Evolutionary conservation across 2,888 invertebrate genomes (phyloP).

Genomic region (Brachypalpus laphriformis): DNA sequence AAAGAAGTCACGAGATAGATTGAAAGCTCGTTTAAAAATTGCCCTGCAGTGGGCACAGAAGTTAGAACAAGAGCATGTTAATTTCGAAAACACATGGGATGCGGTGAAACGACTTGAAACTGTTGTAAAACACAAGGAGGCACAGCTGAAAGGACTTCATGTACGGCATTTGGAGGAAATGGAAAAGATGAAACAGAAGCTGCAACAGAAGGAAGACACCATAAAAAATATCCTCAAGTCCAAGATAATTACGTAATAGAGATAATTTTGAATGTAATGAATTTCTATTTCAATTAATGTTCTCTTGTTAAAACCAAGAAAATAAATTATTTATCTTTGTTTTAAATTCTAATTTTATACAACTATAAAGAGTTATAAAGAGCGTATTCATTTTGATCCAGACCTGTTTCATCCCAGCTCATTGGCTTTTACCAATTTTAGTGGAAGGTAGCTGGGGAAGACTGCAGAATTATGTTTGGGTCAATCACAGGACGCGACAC

Average conservation of each 20-base stretch:
- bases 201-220: constrained; percentile 82
- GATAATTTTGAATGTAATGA: neutral
- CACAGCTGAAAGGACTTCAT: constrained; percentile 81
- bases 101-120: constrained; percentile 80
- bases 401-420: no score
- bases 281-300: neutral
- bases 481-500: no score
- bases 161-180: constrained; percentile 80
- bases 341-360: no score
- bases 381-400: no score
- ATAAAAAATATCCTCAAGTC: constrained; percentile 80
- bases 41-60: constrained; percentile 81
- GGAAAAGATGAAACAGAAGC: constrained; percentile 79
- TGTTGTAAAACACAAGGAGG: constrained; percentile 81
- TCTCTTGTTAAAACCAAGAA: neutral
- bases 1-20: constrained; percentile 80
- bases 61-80: constrained; percentile 79
- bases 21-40: constrained; percentile 80
- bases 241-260: constrained; percentile 65
- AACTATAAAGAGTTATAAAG: no score
- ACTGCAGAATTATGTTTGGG: no score
- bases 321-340: neutral
- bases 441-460: no score
- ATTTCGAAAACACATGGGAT: constrained; percentile 80
- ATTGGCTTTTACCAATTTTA: no score